Percentiles rank a stretch among this genome's conserved stretches.
These are phyloP conservation scores for Drosophila macrothrix DNA, from an alignment of 2,888 invertebrate species.

Conservation along the genomic window DNA sequence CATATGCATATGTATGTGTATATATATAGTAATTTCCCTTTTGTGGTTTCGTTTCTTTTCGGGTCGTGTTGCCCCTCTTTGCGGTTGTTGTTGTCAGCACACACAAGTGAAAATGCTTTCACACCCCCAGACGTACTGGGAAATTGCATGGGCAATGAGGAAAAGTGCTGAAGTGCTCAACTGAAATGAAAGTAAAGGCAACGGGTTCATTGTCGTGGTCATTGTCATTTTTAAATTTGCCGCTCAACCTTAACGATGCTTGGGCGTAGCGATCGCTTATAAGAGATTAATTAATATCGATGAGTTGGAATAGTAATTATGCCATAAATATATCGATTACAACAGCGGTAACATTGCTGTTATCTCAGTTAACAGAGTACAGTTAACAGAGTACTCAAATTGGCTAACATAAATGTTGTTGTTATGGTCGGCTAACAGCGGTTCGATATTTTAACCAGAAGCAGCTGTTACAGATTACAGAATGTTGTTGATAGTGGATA, in stretches of 20 bases:
- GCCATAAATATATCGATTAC: neutral
- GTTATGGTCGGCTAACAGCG: neutral
- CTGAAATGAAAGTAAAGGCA: constrained; percentile 32
- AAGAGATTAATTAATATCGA: neutral
- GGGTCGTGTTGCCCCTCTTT: constrained; percentile 33
- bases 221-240: constrained; percentile 1
- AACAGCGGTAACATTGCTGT: neutral
- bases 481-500: neutral
- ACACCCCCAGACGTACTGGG: constrained; percentile 36
- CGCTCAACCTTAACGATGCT: neutral
- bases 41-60: constrained; percentile 53
- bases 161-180: constrained; percentile 57
- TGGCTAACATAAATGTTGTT: neutral
- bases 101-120: constrained; percentile 56
- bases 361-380: neutral
- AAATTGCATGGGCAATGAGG: constrained; percentile 57
- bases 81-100: constrained; percentile 36
- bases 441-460: neutral
- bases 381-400: neutral
- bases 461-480: constrained; percentile 8
- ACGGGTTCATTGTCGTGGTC: neutral
- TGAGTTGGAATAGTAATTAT: neutral
- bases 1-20: constrained; percentile 7
- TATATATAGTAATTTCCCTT: constrained; percentile 43
- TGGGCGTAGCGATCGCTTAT: neutral